phyloP scores from a whole-genome alignment of 2,113 vertebrate species.

The Peromyscus polionotus region DNA sequence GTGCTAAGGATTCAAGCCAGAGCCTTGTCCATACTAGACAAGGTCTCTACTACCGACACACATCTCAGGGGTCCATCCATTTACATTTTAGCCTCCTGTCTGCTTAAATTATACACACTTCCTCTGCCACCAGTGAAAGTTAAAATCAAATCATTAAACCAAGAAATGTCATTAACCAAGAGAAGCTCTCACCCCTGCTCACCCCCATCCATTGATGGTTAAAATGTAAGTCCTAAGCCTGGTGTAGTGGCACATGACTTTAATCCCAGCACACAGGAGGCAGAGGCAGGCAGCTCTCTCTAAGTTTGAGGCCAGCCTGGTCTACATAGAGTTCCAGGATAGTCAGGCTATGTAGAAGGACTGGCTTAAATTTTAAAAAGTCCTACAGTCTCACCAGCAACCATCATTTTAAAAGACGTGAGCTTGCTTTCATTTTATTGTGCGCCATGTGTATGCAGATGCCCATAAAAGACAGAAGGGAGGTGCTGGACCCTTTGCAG shows the following conservation, averaged over 20 bases:
- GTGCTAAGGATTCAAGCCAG: not conserved
- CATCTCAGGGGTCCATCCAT: not conserved
- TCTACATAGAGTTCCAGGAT: not conserved
- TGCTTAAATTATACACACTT: not conserved
- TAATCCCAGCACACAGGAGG: not conserved
- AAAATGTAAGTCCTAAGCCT: not conserved
- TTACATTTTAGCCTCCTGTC: not conserved
- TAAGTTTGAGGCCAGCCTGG: not conserved
- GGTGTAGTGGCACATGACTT: rapidly evolving
- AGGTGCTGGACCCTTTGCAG: not conserved
- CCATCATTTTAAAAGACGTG: not conserved
- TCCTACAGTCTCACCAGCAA: not conserved
- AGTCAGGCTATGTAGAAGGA: not conserved
- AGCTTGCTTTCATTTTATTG: too few relatives aligned
- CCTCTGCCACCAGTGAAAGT: not conserved
- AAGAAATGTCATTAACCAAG: constrained; percentile 14
- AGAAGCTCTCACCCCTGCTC: not conserved
- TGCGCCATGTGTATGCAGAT: too few relatives aligned
- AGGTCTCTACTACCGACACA: not conserved
- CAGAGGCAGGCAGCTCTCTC: not conserved
- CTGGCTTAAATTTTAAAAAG: not conserved
- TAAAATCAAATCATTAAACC: constrained; percentile 4
- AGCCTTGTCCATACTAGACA: not conserved
- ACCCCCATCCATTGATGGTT: not conserved
- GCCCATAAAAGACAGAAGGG: too few relatives aligned